Evolutionary conservation across 2,113 vertebrate species (phyloP).

Genomic region (Amia ocellicauda): DNA sequence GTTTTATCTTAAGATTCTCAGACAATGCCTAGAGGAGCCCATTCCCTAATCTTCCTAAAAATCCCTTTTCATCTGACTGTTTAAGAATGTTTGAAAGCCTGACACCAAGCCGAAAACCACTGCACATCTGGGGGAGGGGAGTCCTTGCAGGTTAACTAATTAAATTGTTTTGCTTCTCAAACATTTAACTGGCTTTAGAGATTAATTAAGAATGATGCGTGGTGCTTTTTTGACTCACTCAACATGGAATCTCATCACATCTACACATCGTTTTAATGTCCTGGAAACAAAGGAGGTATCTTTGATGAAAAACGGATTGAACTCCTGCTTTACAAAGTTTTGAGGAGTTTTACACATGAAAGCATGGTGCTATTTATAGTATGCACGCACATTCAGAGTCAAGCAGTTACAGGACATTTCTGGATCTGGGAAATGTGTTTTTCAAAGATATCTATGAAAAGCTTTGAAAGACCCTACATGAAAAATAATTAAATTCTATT

Average conservation of each 20-base stretch:
- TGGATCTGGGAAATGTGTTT: no score
- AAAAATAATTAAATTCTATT: no score
- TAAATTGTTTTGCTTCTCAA: conserved; percentile 92
- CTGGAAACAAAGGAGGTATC: neutral
- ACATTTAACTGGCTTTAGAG: conserved; percentile 87
- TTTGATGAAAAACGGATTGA: neutral
- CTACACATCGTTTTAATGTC: neutral
- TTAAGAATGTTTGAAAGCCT: conserved; percentile 97
- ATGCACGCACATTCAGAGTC: neutral
- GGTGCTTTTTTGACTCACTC: conserved; percentile 37
- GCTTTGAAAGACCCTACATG: no score
- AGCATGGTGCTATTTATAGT: neutral
- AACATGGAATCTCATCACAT: neutral
- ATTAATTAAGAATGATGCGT: conserved; percentile 80
- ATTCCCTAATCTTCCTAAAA: conserved; percentile 97
- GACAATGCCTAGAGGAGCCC: conserved; percentile 94
- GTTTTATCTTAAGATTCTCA: conserved; percentile 92
- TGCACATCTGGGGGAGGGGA: conserved; percentile 80
- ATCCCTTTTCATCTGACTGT: conserved; percentile 99
- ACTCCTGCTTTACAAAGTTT: neutral
- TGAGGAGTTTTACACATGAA: no score
- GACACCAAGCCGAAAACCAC: conserved; percentile 80
- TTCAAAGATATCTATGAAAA: neutral
- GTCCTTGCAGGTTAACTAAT: conserved; percentile 88
- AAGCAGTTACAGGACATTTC: no score